phyloP scores from a whole-genome alignment of 1,140 invertebrate species.

The Drosophila sulfurigaster region DNA sequence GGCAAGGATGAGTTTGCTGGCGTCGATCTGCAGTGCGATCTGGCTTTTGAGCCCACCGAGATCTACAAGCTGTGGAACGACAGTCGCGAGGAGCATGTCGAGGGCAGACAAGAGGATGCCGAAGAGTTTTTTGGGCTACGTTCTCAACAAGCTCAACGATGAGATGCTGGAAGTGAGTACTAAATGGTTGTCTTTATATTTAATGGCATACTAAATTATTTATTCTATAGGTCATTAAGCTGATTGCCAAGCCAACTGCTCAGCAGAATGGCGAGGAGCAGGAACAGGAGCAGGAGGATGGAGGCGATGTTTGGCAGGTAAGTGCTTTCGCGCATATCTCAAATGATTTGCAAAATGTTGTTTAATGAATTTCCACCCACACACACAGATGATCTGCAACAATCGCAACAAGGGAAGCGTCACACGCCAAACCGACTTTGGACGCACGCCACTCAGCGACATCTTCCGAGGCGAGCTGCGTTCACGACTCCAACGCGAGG shows the following conservation, averaged over 20 bases:
- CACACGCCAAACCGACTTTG: constrained; percentile 92
- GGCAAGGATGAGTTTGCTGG: constrained; percentile 85
- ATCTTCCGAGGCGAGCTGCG: constrained; percentile 96
- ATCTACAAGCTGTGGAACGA: constrained; percentile 93
- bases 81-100: constrained; percentile 89
- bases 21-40: constrained; percentile 77
- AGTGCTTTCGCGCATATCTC: constrained; percentile 20
- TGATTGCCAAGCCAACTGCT: constrained; percentile 83
- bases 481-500: constrained; percentile 91
- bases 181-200: not conserved
- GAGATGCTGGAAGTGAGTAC: constrained; percentile 94
- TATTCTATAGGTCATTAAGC: constrained; percentile 71
- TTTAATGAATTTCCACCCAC: not conserved
- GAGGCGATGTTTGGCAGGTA: constrained; percentile 91
- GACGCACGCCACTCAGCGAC: constrained; percentile 94
- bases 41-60: constrained; percentile 92
- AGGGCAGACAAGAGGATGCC: constrained; percentile 96
- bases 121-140: constrained; percentile 96
- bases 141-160: constrained; percentile 97
- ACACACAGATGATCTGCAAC: constrained; percentile 79
- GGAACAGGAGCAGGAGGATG: constrained; percentile 86
- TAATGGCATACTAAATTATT: not conserved
- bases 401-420: constrained; percentile 95
- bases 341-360: not conserved
- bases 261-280: constrained; percentile 85